phyloP scores from a whole-genome alignment of 2,888 invertebrate species.

The Thecophora atra region DNA sequence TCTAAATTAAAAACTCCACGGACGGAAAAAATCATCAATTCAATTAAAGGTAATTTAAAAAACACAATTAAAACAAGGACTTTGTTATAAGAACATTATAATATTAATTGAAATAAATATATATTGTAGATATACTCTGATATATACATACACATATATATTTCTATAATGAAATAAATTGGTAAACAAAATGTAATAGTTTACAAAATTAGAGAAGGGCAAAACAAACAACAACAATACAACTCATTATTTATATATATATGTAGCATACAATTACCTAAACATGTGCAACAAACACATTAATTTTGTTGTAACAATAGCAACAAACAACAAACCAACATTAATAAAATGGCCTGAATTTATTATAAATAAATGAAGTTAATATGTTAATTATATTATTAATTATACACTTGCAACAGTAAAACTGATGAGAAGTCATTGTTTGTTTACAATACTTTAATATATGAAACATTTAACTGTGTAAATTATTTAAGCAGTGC shows the following conservation, averaged over 20 bases:
- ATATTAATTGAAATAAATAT: not conserved
- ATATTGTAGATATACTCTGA: no score
- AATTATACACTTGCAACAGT: no score
- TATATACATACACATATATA: constrained; percentile 17
- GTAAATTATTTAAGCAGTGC: no score
- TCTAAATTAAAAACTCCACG: not conserved
- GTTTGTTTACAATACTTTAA: constrained; percentile 24
- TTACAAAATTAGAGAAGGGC: not conserved
- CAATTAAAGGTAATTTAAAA: constrained; percentile 30
- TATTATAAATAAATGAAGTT: not conserved
- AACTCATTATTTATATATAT: constrained; percentile 3
- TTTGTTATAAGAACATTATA: constrained; percentile 14
- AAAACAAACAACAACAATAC: not conserved
- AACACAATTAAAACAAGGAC: constrained; percentile 5
- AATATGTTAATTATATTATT: not conserved
- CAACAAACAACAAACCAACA: constrained; percentile 4
- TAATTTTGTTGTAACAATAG: not conserved
- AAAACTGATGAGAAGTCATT: constrained; percentile 3
- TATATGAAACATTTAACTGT: constrained; percentile 4
- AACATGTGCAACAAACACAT: constrained; percentile 2
- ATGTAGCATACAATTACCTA: constrained; percentile 16
- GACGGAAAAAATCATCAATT: constrained; percentile 30
- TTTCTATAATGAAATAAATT: constrained; percentile 32
- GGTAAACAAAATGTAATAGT: constrained; percentile 15
- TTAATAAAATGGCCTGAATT: constrained; percentile 28